Base-by-base conservation (phyloP, 2,888 invertebrate genomes). In the Trissonchulus sp. region DNA sequence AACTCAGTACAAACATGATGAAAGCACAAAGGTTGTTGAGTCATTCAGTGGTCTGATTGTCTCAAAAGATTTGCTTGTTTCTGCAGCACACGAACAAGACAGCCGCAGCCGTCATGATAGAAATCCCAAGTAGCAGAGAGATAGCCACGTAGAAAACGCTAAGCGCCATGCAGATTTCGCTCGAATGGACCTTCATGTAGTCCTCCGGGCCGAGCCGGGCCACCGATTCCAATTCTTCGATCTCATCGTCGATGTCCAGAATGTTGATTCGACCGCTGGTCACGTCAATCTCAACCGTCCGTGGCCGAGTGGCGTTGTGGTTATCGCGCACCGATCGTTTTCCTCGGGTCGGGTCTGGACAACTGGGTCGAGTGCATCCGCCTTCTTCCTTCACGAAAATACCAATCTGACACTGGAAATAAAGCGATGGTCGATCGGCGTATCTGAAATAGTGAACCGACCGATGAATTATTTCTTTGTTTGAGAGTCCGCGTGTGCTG, bases 391-490 rank as follows among this genome's bases (percentile, higher is more conserved):
- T 71, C 8, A 71, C 18, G 8, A 71, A 34, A 3, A 71, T 36
- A 18, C 36, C 28, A 33, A 71, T 71, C 38, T 71, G 71, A 30
- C 71, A 71, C 71, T 71, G 71, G 71, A 71, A 71, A 28, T 33
- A 71, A n/a, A 71, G 36, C 3, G 30, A 8, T 28, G 71, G 71
- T n/a, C 71, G 71, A 38, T 71, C 71, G 2, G 71, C 71, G 38
- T 71, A 71, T 34, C 68, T 65, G 31, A 65, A 65, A 65, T n/a
- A 60, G n/a, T 18, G 18, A 60, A n/a, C 60, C 60, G 60, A n/a
- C 60, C 18, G n/a, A 60, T 60, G n/a, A n/a, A n/a, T n/a, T n/a
- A n/a, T n/a, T n/a, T n/a, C n/a, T n/a, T n/a, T n/a, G n/a, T n/a
- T n/a, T n/a, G n/a, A n/a, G n/a, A n/a, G n/a, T n/a, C n/a, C n/a